A percentile compares a stretch with the other conserved stretches of the same genome.
Conservation (phyloP, 1,140 invertebrate genomes). For the Cotesia chilonis region DNA sequence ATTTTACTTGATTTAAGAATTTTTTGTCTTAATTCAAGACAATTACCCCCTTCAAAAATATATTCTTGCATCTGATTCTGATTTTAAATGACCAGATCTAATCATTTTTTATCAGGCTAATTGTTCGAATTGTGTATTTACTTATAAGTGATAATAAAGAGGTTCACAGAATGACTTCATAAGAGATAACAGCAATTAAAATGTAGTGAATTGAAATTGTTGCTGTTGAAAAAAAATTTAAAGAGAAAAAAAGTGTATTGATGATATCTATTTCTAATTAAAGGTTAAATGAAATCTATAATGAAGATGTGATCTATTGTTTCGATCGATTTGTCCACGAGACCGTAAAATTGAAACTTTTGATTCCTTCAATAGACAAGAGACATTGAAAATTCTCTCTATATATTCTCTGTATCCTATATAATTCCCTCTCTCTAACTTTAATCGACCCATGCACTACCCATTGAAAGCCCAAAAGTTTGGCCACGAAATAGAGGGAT, state of each 20-base stretch:
- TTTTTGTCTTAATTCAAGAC: no score
- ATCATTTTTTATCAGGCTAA: no score
- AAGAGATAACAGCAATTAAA: no score
- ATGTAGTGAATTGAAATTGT: no score
- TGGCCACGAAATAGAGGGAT: constrained; percentile 31
- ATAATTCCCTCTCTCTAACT: constrained; percentile 21
- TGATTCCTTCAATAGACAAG: constrained; percentile 35
- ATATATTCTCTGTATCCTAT: neutral
- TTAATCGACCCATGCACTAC: constrained; percentile 22
- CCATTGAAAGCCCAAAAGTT: constrained; percentile 20
- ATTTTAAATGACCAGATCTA: no score
- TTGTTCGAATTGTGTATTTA: no score
- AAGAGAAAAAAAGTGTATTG: neutral
- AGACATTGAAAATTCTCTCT: constrained; percentile 30
- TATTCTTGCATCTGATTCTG: no score
- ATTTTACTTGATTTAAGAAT: no score
- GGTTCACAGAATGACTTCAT: no score
- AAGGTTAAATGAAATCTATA: constrained; percentile 33
- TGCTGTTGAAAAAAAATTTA: no score
- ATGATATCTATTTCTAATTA: constrained; percentile 31
- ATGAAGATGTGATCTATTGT: constrained; percentile 25
- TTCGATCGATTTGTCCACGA: constrained; percentile 25
- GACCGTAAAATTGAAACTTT: constrained; percentile 40
- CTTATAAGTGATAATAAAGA: no score
- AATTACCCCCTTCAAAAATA: no score